Evolutionary conservation across 23 tunicate genomes (phyloP).

Genomic region (Trididemnum miniatum): DNA sequence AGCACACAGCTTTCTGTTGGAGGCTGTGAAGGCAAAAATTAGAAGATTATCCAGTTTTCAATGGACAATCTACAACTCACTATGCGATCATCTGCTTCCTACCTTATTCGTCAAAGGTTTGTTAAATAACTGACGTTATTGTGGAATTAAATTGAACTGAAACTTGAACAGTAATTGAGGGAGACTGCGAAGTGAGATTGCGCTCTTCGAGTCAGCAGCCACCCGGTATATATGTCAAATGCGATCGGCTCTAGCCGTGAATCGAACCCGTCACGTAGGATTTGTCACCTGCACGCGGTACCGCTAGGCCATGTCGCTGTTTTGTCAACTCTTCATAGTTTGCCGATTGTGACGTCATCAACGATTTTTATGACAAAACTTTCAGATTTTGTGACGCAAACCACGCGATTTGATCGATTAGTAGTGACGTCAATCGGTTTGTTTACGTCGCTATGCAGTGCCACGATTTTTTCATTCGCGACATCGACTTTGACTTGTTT

Average conservation of each 20-base stretch:
- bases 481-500: not conserved
- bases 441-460: not conserved
- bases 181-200: no score
- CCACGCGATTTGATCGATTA: constrained; percentile 21
- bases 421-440: constrained; percentile 23
- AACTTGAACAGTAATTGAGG: no score
- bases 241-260: no score
- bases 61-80: not conserved
- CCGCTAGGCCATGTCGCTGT: not conserved
- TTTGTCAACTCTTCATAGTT: no score
- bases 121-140: not conserved
- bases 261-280: no score
- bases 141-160: no score
- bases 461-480: not conserved
- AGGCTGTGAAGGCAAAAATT: not conserved
- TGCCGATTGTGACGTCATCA: no score
- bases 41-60: not conserved
- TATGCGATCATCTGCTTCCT: constrained; percentile 14
- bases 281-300: no score
- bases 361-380: not conserved
- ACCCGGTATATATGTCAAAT: no score
- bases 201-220: no score
- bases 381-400: constrained; percentile 46
- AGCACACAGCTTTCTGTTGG: no score
- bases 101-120: constrained; percentile 23